These are phyloP conservation scores for Phania funesta DNA, from an alignment of 2,888 invertebrate species.

Conservation along the genomic window DNA sequence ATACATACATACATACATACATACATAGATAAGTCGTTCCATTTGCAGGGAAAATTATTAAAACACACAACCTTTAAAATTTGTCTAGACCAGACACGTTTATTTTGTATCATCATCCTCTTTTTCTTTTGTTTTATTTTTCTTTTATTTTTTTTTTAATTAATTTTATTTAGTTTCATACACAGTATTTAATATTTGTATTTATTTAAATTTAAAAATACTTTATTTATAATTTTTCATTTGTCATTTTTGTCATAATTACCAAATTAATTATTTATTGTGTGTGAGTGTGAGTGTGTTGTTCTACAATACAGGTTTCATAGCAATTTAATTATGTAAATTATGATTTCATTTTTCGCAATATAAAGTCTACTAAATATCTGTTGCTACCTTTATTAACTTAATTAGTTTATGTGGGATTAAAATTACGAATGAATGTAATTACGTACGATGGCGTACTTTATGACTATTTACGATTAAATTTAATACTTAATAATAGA, in stretches of 20 bases:
- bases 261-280: slow-evolving; percentile 52
- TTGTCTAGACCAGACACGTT: slow-evolving; percentile 67
- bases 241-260: slow-evolving; percentile 17
- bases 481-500: slow-evolving; percentile 43
- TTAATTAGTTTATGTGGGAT: slow-evolving; percentile 40
- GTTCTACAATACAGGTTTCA: slow-evolving; percentile 15
- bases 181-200: slow-evolving; percentile 49
- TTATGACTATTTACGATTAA: slow-evolving; percentile 34
- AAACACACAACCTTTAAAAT: slow-evolving; percentile 48
- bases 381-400: slow-evolving; percentile 34
- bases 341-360: slow-evolving; percentile 4
- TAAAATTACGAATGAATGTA: slow-evolving; percentile 35
- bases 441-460: slow-evolving; percentile 32
- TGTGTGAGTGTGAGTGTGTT: slow-evolving; percentile 33
- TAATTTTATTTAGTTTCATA: slow-evolving; percentile 46
- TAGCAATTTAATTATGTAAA: slow-evolving; percentile 39
- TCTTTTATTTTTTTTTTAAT: no score
- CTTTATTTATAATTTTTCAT: slow-evolving; percentile 36
- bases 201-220: slow-evolving; percentile 32
- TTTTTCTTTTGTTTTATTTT: background rate
- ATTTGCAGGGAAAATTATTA: background rate
- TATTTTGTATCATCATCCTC: slow-evolving; percentile 47
- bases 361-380: slow-evolving; percentile 27
- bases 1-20: background rate
- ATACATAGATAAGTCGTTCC: background rate